phyloP scores from a whole-genome alignment of 1,140 invertebrate genomes.

The Zaprionus ghesquierei region DNA sequence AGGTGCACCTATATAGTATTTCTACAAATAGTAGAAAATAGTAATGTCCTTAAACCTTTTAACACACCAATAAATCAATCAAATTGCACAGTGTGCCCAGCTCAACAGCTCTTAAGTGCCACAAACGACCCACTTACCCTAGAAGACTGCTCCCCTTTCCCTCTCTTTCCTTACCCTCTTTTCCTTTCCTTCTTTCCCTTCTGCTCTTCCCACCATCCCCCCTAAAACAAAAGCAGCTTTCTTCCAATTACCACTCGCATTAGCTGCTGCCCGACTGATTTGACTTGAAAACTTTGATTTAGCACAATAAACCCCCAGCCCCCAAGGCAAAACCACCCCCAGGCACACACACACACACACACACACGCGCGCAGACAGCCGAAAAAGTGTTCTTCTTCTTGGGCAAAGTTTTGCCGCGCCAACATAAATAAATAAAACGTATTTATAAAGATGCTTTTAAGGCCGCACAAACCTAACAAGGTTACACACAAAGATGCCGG shows the following conservation, averaged over 20 bases:
- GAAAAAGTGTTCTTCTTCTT: conserved; percentile 66
- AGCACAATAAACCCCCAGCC: conserved; percentile 35
- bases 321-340: conserved; percentile 8
- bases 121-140: conserved; percentile 9
- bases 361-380: conserved; percentile 16
- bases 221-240: conserved; percentile 41
- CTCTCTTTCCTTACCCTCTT: too few species aligned
- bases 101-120: conserved; percentile 39
- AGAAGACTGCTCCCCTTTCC: background rate
- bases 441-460: conserved; percentile 82
- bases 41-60: too few species aligned
- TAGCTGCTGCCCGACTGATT: conserved; percentile 55
- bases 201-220: background rate
- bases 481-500: conserved; percentile 40
- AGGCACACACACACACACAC: background rate
- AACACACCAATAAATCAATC: conserved; percentile 48
- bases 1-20: too few species aligned
- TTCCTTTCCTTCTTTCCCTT: background rate
- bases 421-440: conserved; percentile 80
- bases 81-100: conserved; percentile 1
- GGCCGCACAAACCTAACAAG: conserved; percentile 67
- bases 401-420: conserved; percentile 49
- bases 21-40: too few species aligned
- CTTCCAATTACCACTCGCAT: conserved; percentile 50
- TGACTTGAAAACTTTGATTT: conserved; percentile 70